Conservation (phyloP, 2,797 vertebrate genomes). For the Saxicola maurus region DNA sequence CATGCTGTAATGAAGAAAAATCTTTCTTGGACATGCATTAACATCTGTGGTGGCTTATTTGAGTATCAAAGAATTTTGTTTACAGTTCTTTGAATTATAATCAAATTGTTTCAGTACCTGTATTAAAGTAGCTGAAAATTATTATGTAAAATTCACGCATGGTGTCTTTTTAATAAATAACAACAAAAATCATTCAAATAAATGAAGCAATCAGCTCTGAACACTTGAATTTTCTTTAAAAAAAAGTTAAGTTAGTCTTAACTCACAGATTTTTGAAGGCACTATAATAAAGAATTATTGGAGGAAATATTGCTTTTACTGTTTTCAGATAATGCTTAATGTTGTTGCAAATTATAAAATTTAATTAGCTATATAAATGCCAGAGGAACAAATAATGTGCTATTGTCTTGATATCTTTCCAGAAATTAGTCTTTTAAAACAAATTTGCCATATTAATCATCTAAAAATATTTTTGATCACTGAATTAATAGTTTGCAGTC, state of each 20-base stretch:
- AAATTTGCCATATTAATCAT: slow-evolving; percentile 99
- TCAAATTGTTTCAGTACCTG: not conserved
- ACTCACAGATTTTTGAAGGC: slow-evolving; percentile 70
- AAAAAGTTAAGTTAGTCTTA: slow-evolving; percentile 59
- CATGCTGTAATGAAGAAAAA: not conserved
- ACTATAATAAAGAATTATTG: slow-evolving; percentile 51
- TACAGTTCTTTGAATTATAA: slow-evolving; percentile 5
- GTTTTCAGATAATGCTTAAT: slow-evolving; percentile 81
- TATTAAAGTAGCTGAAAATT: slow-evolving; percentile 34
- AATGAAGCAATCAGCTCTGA: slow-evolving; percentile 26
- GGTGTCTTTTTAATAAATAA: slow-evolving; percentile 42
- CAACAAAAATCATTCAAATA: slow-evolving; percentile 39
- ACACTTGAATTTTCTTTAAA: not conserved
- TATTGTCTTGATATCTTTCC: slow-evolving; percentile 98
- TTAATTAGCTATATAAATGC: slow-evolving; percentile 99
- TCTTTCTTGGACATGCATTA: slow-evolving; percentile 25
- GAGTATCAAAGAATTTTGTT: slow-evolving; percentile 46
- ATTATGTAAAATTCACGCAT: slow-evolving; percentile 34
- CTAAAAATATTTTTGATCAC: slow-evolving; percentile 99
- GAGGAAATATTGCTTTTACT: slow-evolving; percentile 76
- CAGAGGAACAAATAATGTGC: slow-evolving; percentile 89
- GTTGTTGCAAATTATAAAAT: slow-evolving; percentile 89
- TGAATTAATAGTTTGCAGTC: slow-evolving; percentile 97
- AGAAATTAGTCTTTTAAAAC: slow-evolving; percentile 99
- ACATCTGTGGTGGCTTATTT: slow-evolving; percentile 46